phyloP scores from a whole-genome alignment of 2,888 invertebrate species.

The Drosophila nigritarsus region DNA sequence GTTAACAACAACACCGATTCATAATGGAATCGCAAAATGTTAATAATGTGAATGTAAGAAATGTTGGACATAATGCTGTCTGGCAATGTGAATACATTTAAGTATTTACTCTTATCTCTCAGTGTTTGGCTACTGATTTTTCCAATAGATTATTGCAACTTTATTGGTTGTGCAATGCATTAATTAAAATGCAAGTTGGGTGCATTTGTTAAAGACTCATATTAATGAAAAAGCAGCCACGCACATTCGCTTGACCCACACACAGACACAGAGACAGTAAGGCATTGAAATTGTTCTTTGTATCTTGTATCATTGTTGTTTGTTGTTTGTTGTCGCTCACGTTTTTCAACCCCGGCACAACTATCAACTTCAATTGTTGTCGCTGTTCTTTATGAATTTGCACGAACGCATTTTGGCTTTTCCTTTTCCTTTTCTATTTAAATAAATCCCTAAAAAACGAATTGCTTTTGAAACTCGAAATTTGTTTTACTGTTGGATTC shows the following conservation, averaged over 20 bases:
- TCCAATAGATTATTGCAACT: constrained; percentile 1
- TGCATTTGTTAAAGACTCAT: constrained; percentile 28
- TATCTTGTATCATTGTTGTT: constrained; percentile 13
- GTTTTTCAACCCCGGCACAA: constrained; percentile 35
- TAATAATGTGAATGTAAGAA: not conserved
- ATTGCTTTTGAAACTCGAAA: constrained; percentile 4
- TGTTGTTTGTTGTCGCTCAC: constrained; percentile 26
- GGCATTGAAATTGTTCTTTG: constrained; percentile 1
- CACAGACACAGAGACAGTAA: constrained; percentile 9
- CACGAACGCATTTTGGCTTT: constrained; percentile 61
- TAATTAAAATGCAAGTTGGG: constrained; percentile 70
- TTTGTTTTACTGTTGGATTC: constrained; percentile 11
- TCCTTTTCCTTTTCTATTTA: constrained; percentile 18
- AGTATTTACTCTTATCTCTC: not conserved
- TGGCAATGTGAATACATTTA: not conserved
- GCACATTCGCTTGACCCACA: constrained; percentile 56
- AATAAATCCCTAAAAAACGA: constrained; percentile 22
- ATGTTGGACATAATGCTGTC: not conserved
- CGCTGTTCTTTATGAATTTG: constrained; percentile 61
- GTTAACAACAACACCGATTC: not conserved
- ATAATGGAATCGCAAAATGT: not conserved
- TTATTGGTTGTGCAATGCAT: constrained; percentile 51
- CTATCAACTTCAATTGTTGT: constrained; percentile 27
- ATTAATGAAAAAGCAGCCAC: constrained; percentile 62
- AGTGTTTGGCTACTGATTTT: constrained; percentile 2